Percentiles rank a stretch among this genome's conserved stretches.
Conservation (phyloP, 2,797 vertebrate genomes). For the Thamnophis elegans region DNA sequence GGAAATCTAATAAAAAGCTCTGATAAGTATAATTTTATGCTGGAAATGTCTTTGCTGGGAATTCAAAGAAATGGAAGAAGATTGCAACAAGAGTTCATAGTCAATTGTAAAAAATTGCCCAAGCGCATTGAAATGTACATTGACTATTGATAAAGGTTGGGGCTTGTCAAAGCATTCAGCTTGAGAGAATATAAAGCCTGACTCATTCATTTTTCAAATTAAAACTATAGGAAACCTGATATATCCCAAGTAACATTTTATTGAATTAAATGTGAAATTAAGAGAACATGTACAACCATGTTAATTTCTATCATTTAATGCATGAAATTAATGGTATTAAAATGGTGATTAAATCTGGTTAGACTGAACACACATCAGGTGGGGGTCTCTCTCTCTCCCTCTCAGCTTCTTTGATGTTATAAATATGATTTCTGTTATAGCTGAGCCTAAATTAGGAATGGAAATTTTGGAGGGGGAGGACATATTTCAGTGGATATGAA, state of each 20-base stretch:
- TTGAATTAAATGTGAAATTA: constrained; percentile 30
- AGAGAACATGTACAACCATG: constrained; percentile 1
- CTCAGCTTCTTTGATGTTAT: neutral
- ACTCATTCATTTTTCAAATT: constrained; percentile 24
- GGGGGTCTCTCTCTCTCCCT: neutral
- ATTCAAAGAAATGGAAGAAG: neutral
- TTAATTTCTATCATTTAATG: constrained; percentile 4
- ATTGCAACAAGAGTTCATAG: neutral
- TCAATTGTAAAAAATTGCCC: neutral
- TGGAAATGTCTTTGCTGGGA: neutral
- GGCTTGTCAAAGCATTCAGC: constrained; percentile 30
- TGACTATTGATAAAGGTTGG: neutral
- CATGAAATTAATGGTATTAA: neutral
- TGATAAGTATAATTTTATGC: neutral
- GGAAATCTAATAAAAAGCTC: neutral
- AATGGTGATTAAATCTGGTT: neutral
- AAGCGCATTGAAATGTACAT: neutral
- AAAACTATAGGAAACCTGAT: constrained; percentile 14
- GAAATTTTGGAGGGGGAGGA: neutral
- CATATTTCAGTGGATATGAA: neutral
- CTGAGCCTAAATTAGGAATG: neutral
- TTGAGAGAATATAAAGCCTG: neutral
- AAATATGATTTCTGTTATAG: neutral
- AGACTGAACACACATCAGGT: neutral
- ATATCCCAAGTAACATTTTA: constrained; percentile 17